These are phyloP conservation scores for Drosophila engyochracea DNA, from an alignment of 2,888 invertebrate species.

Conservation along the genomic window DNA sequence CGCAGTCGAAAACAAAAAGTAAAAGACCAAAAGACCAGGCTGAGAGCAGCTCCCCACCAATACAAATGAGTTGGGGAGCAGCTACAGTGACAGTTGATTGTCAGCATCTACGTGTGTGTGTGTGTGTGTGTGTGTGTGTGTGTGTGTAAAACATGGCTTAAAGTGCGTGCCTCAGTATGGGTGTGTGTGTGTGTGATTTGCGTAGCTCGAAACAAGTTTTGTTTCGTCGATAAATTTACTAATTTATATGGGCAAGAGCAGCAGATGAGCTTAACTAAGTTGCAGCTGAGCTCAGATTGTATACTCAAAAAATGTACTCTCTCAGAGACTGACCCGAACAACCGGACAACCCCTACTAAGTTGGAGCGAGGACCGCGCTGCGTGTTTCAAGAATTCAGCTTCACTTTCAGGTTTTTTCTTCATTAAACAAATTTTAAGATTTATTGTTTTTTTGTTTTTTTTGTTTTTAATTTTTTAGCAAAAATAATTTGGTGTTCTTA, in stretches of 20 bases:
- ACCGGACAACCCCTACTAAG: slow-evolving; percentile 42
- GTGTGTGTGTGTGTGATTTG: slow-evolving; percentile 39
- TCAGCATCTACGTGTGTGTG: slow-evolving; percentile 19
- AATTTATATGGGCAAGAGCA: slow-evolving; percentile 77
- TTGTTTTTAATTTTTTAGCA: slow-evolving; percentile 22
- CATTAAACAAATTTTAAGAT: slow-evolving; percentile 67
- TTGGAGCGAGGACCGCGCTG: slow-evolving; percentile 36
- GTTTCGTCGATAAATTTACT: slow-evolving; percentile 53
- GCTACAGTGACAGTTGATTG: slow-evolving; percentile 60
- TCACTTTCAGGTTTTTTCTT: slow-evolving; percentile 70
- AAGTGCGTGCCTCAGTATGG: slow-evolving; percentile 48
- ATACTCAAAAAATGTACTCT: slow-evolving; percentile 59
- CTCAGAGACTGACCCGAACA: slow-evolving; percentile 21
- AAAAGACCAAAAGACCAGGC: slow-evolving; percentile 45
- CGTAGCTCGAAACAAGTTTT: slow-evolving; percentile 62
- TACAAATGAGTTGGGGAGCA: slow-evolving; percentile 55
- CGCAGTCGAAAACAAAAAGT: slow-evolving; percentile 54
- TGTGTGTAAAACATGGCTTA: slow-evolving; percentile 34
- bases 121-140: slow-evolving; percentile 10
- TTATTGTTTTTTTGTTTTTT: slow-evolving; percentile 44
- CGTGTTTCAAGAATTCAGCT: slow-evolving; percentile 71
- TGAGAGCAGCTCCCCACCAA: slow-evolving; percentile 61
- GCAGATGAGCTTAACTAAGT: slow-evolving; percentile 63
- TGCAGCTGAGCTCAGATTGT: slow-evolving; percentile 58
- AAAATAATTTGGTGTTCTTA: slow-evolving; percentile 42